phyloP scores from a whole-genome alignment of 2,113 vertebrate genomes.

The Pelecanoides urinatrix region DNA sequence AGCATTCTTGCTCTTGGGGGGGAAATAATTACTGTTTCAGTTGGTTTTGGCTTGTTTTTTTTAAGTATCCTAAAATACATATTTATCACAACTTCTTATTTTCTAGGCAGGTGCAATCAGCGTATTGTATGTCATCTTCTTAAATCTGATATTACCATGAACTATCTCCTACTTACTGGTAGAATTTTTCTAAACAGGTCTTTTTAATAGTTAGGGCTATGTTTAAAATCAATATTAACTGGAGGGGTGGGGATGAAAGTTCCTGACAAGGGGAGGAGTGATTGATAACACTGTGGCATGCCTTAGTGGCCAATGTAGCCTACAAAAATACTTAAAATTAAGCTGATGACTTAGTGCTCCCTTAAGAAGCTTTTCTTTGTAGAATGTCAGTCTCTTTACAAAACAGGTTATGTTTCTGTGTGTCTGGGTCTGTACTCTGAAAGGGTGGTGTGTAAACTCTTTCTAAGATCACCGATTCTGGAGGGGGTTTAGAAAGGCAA shows the following conservation, averaged over 20 bases:
- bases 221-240: fast-evolving
- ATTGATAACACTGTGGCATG: neutral
- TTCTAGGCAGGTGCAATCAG: neutral
- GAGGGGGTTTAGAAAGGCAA: neutral
- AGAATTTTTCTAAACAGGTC: neutral
- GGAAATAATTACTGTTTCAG: neutral
- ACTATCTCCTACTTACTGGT: fast-evolving
- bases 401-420: neutral
- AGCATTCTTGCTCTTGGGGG: neutral
- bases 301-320: neutral
- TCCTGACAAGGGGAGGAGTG: neutral
- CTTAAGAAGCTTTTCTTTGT: neutral
- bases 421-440: neutral
- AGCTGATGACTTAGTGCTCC: neutral
- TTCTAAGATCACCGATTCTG: fast-evolving
- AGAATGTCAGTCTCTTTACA: neutral
- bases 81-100: fast-evolving
- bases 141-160: fast-evolving
- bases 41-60: neutral
- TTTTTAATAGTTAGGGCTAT: neutral
- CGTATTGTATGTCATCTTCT: neutral
- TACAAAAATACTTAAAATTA: neutral
- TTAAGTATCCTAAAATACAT: fast-evolving
- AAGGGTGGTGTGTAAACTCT: neutral
- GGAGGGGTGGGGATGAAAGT: neutral